Evolutionary conservation across 2,113 vertebrate genomes (phyloP).

Genomic region (Psephotus haematonotus): DNA sequence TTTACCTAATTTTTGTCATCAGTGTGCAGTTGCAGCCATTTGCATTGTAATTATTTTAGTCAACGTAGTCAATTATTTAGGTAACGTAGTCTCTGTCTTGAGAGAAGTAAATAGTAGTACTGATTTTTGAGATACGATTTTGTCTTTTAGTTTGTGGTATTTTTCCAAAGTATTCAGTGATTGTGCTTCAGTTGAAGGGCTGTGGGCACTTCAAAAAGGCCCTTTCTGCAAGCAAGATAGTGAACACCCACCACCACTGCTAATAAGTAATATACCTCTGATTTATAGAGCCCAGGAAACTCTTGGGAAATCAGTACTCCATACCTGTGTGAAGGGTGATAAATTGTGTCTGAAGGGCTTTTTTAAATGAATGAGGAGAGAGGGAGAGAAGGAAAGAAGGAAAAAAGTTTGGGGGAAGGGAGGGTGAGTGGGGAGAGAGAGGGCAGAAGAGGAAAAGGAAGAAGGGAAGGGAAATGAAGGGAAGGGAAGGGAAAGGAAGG

Average conservation of each 20-base stretch:
- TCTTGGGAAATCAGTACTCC: neutral
- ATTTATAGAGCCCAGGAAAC: neutral
- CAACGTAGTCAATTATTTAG: no score
- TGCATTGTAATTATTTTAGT: neutral
- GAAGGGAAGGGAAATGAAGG: no score
- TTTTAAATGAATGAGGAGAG: neutral
- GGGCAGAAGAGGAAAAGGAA: no score
- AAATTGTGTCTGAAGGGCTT: neutral
- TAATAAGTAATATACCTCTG: neutral
- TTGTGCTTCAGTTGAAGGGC: neutral
- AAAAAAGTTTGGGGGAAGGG: neutral
- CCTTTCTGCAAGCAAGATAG: neutral
- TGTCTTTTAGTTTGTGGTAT: neutral
- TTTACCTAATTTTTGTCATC: neutral
- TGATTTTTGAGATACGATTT: neutral
- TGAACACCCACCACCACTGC: neutral
- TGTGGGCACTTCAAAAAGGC: neutral
- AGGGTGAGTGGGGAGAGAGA: no score
- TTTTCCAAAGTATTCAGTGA: neutral
- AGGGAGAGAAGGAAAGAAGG: no score
- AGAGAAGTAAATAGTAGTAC: neutral
- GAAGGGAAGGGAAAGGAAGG: no score
- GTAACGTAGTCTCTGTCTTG: neutral
- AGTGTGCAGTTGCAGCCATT: neutral
- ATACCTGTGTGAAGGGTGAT: neutral